Evolutionary conservation across 2,797 vertebrate species (phyloP).

Genomic region (Bradypodion pumilum): DNA sequence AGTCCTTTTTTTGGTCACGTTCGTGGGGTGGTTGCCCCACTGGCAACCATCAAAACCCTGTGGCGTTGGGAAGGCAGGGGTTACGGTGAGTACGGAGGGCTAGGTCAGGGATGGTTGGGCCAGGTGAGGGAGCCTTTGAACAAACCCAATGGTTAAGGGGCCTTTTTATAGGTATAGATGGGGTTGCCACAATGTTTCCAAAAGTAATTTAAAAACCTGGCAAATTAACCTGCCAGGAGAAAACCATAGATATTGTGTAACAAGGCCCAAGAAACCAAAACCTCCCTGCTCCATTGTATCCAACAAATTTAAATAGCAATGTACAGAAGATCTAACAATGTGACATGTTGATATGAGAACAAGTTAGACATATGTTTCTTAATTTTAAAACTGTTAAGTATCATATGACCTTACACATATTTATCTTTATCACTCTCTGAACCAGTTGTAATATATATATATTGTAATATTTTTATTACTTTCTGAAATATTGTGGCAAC

Average conservation of each 20-base stretch:
- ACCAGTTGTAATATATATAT: neutral
- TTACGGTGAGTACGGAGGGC: too few species aligned
- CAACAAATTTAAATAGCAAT: neutral
- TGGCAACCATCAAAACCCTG: too few species aligned
- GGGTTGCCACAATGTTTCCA: neutral
- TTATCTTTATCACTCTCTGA: neutral
- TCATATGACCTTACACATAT: neutral
- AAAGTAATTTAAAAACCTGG: neutral
- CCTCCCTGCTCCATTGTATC: neutral
- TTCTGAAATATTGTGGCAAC: too few species aligned
- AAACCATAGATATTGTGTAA: neutral
- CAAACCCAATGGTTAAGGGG: too few species aligned
- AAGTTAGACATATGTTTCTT: neutral
- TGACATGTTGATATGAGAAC: neutral
- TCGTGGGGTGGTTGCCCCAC: too few species aligned
- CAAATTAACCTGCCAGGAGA: neutral
- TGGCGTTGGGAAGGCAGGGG: too few species aligned
- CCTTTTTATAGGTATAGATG: too few species aligned
- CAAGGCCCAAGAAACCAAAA: neutral
- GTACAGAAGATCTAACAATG: neutral
- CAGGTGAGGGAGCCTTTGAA: too few species aligned
- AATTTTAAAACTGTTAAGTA: neutral
- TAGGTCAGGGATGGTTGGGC: too few species aligned
- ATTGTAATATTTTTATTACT: too few species aligned
- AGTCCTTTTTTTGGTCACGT: too few species aligned